Evolutionary conservation across 2,888 invertebrate genomes (phyloP), one percentile per base, ranked within the genome.

Genomic region (Pristionchus entomophagus): DNA sequence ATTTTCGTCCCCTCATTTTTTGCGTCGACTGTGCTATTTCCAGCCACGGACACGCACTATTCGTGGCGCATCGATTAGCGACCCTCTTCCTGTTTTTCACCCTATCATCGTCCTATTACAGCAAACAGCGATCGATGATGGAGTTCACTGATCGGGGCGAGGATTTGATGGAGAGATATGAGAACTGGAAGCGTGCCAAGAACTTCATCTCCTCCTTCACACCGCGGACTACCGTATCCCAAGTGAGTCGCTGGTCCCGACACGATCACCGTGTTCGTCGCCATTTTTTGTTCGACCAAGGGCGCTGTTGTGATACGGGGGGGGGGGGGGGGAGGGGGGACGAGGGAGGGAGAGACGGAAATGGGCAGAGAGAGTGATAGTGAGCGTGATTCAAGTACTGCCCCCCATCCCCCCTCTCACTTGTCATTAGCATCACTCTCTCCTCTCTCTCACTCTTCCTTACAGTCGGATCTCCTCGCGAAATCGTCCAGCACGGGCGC

Each of bases 91-190:
- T 73, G 73, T 73, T 73, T n/a, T 73, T 73, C 73, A 38, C 41
- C 56, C n/a, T 56, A 29, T 51, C 17, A 49, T 77, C 45, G 56
- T 53, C 32, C 41, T 14, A 56, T 65, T 84, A 49, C 83, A 84
- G 84, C 41, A 84, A 73, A 73, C 84, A 84, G 45, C 84, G 84
- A 19, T 84, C 84, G 53, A 84, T 84, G 84, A 73, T 84, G 84
- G 84, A 84, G n/a, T 84, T 84, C 56, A 69, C 69, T 8, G 69
- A 84, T 38, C 26, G 38, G 22, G 83, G 65, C 4, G 65, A 62
- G 1, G 73, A 84, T 62, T 38, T 65, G 49, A 56, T 53, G 73
- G 73, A 73, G 26, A 26, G 73, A 29, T 84, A 84, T 56, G 84
- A 69, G 38, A 84, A 73, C 41, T 84, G 84, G 84, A 73, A 53